Evolutionary conservation across 2,113 vertebrate species (phyloP).

Genomic region (Anas platyrhynchos): DNA sequence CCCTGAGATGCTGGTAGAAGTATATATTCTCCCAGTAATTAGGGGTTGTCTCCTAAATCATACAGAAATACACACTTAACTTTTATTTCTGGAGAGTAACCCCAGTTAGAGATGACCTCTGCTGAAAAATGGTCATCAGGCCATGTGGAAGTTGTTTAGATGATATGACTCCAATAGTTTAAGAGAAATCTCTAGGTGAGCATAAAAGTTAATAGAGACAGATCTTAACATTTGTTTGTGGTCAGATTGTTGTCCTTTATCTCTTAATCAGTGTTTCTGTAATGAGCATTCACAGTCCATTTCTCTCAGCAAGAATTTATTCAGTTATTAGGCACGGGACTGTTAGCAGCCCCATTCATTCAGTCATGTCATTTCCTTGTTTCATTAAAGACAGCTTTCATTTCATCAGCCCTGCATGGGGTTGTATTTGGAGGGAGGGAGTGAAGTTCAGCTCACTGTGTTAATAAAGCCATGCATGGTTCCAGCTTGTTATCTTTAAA

Average conservation of each 20-base stretch:
- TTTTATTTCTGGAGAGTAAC: neutral
- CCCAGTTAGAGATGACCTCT: neutral
- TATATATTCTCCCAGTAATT: neutral
- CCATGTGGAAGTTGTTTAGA: neutral
- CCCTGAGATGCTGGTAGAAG: neutral
- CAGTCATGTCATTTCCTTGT: conserved; percentile 21
- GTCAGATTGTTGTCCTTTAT: neutral
- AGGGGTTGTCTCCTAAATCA: neutral
- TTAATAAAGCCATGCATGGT: neutral
- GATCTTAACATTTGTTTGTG: neutral
- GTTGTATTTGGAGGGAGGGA: neutral
- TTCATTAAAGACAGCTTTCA: conserved; percentile 54
- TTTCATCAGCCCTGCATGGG: conserved; percentile 42
- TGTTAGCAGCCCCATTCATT: conserved; percentile 21
- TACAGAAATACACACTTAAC: neutral
- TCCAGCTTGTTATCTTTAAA: conserved; percentile 42
- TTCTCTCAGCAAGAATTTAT: conserved; percentile 39
- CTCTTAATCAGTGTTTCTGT: neutral
- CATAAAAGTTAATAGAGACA: neutral
- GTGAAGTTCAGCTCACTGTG: neutral
- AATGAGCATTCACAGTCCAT: conserved; percentile 34
- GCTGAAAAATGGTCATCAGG: neutral
- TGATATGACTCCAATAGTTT: neutral
- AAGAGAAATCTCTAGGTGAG: neutral
- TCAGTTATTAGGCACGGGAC: neutral